Percentiles rank a stretch among this genome's conserved stretches.
These are phyloP conservation scores for Drosophila cracens DNA, from an alignment of 2,888 invertebrate species.

Conservation along the genomic window DNA sequence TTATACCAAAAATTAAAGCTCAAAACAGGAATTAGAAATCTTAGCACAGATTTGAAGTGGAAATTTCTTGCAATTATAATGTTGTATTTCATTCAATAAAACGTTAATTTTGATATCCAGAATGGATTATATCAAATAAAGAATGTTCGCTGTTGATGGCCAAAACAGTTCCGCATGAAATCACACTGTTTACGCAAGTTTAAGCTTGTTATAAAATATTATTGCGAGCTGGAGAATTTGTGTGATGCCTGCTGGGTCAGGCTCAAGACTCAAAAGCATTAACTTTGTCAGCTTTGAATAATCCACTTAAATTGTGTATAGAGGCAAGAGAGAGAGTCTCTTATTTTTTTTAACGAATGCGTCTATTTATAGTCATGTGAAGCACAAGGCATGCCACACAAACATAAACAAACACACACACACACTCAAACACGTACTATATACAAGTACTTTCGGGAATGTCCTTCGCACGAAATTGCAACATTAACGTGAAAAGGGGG, in stretches of 20 bases:
- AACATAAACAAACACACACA: conserved; percentile 3
- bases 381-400: conserved; percentile 28
- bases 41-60: background rate
- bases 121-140: background rate
- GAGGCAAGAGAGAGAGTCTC: conserved; percentile 36
- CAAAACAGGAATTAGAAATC: background rate
- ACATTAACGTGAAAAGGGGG: conserved; percentile 2
- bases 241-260: background rate
- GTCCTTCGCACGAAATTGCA: conserved; percentile 68
- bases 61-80: background rate
- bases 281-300: conserved; percentile 62
- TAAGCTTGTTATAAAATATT: conserved; percentile 1
- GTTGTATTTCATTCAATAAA: background rate
- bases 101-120: background rate
- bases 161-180: background rate
- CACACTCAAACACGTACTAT: conserved; percentile 2
- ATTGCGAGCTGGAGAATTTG: conserved; percentile 5
- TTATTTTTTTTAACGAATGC: conserved; percentile 69
- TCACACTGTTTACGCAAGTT: background rate
- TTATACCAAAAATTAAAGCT: background rate
- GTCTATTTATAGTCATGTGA: conserved; percentile 29
- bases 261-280: conserved; percentile 26
- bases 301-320: conserved; percentile 67
- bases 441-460: conserved; percentile 61
- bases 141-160: too few species aligned